These are phyloP conservation scores for Globicephala melas DNA, from an alignment of 2,113 vertebrate genomes.

Conservation along the genomic window DNA sequence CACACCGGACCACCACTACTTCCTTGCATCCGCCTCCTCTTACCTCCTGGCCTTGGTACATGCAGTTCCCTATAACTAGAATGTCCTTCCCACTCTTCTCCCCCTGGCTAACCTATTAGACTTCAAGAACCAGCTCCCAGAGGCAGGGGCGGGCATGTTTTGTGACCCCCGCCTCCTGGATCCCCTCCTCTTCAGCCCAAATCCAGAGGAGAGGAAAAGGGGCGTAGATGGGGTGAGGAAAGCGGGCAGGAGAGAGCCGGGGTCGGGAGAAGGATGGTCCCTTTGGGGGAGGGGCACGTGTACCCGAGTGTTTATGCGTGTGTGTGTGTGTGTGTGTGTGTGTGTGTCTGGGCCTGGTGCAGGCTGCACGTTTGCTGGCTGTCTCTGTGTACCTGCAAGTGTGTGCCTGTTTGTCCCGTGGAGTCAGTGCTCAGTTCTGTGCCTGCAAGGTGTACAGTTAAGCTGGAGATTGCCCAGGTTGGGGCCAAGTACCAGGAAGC, in stretches of 20 bases:
- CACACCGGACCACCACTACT: background rate
- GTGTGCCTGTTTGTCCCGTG: background rate
- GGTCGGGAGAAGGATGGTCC: background rate
- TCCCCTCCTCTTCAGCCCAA: background rate
- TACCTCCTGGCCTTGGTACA: background rate
- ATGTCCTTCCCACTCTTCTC: background rate
- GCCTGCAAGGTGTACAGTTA: slow-evolving; percentile 80
- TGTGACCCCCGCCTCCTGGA: rapidly evolving
- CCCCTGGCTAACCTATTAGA: background rate
- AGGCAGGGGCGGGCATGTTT: background rate
- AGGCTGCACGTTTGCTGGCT: background rate
- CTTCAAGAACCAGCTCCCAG: background rate
- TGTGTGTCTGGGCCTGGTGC: background rate
- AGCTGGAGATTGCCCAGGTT: slow-evolving; percentile 88
- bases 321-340: no score
- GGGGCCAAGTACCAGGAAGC: slow-evolving; percentile 84
- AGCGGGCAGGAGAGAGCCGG: background rate
- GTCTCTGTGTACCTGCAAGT: background rate
- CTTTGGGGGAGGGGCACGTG: background rate
- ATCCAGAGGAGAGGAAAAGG: background rate
- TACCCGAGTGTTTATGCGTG: rapidly evolving
- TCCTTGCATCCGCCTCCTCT: background rate
- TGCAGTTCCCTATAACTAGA: background rate
- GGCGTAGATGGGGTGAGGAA: background rate
- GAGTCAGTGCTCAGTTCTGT: background rate